These are phyloP conservation scores for Calephelis nemesis DNA, from an alignment of 1,140 invertebrate species.

Conservation along the genomic window DNA sequence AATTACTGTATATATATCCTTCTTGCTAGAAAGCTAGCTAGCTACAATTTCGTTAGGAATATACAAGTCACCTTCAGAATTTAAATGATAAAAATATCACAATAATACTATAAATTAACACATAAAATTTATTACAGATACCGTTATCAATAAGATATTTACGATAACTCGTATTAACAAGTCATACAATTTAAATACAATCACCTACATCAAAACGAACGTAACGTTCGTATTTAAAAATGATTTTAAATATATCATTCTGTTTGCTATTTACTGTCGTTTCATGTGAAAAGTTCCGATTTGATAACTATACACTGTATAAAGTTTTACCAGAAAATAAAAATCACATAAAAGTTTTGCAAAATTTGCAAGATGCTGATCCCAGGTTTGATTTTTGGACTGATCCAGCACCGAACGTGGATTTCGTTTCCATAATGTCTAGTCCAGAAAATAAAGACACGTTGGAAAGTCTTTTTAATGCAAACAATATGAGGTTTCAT, in stretches of 20 bases:
- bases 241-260: slow-evolving; percentile 25
- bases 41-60: too few species aligned
- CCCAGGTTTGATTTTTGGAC: slow-evolving; percentile 58
- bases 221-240: background rate
- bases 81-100: background rate
- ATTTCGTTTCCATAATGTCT: slow-evolving; percentile 54
- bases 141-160: slow-evolving; percentile 4
- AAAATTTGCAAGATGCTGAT: slow-evolving; percentile 42
- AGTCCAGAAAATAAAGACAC: slow-evolving; percentile 47
- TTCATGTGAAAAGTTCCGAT: slow-evolving; percentile 41
- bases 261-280: slow-evolving; percentile 19
- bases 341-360: slow-evolving; percentile 44
- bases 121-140: background rate
- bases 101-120: background rate
- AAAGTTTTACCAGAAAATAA: slow-evolving; percentile 51
- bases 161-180: background rate
- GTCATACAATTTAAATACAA: background rate
- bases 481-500: slow-evolving; percentile 43
- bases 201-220: background rate
- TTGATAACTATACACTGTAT: slow-evolving; percentile 57
- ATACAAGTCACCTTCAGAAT: too few species aligned
- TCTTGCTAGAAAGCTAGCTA: too few species aligned
- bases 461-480: slow-evolving; percentile 45
- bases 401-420: slow-evolving; percentile 33
- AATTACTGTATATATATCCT: too few species aligned